A percentile compares a stretch with the other conserved stretches of the same genome.
Conservation (phyloP, 2,888 invertebrate species). For the Lasioglossum pauxillum region DNA sequence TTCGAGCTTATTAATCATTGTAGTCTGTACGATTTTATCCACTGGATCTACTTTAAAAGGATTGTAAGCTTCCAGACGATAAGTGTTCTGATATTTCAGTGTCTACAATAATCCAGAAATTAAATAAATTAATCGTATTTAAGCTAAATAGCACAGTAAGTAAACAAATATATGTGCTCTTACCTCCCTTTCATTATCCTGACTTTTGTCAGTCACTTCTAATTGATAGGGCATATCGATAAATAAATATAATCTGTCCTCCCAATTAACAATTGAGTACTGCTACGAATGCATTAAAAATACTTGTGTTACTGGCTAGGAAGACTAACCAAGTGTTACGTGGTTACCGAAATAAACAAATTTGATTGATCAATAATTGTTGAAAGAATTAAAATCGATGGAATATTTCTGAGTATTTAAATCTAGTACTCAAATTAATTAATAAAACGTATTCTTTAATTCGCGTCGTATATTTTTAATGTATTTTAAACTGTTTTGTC, state of each 20-base stretch:
- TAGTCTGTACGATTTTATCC: conserved; percentile 86
- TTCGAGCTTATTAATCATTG: conserved; percentile 87
- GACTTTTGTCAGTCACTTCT: conserved; percentile 30
- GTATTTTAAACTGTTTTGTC: not conserved
- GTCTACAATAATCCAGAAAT: conserved; percentile 71
- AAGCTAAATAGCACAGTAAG: not conserved
- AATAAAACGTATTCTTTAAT: not conserved
- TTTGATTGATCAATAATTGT: conserved; percentile 32
- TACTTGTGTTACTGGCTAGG: not conserved
- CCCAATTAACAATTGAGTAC: not conserved
- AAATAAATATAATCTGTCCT: not conserved
- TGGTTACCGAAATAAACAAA: conserved; percentile 44
- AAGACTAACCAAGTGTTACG: conserved; percentile 8
- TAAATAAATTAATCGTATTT: not conserved
- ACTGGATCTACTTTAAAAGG: conserved; percentile 88
- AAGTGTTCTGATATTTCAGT: conserved; percentile 87
- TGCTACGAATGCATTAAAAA: not conserved
- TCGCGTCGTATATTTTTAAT: not conserved
- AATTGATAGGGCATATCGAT: conserved; percentile 38
- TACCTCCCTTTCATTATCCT: conserved; percentile 56
- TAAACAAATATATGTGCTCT: conserved; percentile 8
- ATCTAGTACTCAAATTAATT: not conserved
- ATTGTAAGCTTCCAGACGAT: conserved; percentile 88
- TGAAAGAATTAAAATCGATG: conserved; percentile 3
- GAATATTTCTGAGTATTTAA: not conserved